phyloP scores from a whole-genome alignment of 1,140 invertebrate genomes.

The Centruroides vittatus region DNA sequence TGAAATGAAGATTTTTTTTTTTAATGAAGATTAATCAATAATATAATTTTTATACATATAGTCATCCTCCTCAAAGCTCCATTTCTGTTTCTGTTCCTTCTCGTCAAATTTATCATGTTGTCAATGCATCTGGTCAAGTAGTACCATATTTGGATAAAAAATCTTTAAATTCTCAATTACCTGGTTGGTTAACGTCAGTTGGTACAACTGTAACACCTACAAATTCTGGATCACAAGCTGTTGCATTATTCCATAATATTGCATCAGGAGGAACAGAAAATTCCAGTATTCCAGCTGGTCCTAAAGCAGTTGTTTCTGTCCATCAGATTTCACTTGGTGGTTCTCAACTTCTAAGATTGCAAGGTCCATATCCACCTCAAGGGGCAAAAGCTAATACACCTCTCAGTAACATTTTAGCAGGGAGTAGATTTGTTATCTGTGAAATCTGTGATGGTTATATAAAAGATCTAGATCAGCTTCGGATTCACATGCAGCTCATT shows the following conservation, averaged over 20 bases:
- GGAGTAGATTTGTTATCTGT: constrained; percentile 61
- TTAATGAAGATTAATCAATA: no score
- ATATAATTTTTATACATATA: no score
- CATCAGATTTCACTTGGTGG: constrained; percentile 85
- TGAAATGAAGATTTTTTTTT: no score
- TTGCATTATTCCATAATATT: constrained; percentile 10
- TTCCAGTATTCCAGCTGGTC: constrained; percentile 91
- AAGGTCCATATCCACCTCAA: constrained; percentile 81
- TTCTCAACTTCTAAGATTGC: constrained; percentile 90
- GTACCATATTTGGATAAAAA: no score
- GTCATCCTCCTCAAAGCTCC: no score
- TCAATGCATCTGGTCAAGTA: no score
- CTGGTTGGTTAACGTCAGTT: no score
- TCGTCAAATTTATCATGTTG: no score
- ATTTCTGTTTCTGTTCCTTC: no score
- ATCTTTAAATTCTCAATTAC: no score
- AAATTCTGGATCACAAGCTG: constrained; percentile 3
- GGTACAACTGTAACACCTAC: no score
- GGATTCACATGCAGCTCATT: constrained; percentile 92
- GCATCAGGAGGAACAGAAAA: constrained; percentile 63
- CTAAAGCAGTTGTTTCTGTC: constrained; percentile 88
- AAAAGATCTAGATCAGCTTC: constrained; percentile 78
- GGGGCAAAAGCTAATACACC: constrained; percentile 75
- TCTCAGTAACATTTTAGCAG: constrained; percentile 36
- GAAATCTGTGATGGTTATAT: constrained; percentile 92